Percentiles rank a stretch among this genome's conserved stretches.
Evolutionary conservation across 2,888 invertebrate genomes (phyloP).

Genomic region (Antheraea yamamai): DNA sequence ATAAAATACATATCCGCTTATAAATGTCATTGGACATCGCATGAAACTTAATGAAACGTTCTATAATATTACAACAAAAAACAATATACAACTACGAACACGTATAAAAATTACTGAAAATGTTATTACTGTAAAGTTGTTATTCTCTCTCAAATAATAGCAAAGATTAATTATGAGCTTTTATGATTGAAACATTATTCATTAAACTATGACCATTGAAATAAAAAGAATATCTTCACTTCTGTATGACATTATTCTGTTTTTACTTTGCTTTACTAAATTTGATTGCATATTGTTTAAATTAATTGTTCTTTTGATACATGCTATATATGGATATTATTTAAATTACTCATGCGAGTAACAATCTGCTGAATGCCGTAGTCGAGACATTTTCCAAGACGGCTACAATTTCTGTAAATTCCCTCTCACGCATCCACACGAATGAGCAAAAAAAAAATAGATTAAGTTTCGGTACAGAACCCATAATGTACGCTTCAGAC

Average conservation of each 20-base stretch:
- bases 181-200: no score
- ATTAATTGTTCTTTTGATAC: background rate
- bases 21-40: slow-evolving; percentile 30
- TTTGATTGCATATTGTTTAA: background rate
- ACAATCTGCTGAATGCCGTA: background rate
- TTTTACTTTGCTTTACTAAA: background rate
- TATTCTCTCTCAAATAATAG: background rate
- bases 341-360: background rate
- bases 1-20: slow-evolving; percentile 29
- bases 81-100: slow-evolving; percentile 23
- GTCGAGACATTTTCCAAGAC: background rate
- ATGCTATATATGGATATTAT: background rate
- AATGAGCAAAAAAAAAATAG: slow-evolving; percentile 51
- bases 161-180: background rate
- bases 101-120: slow-evolving; percentile 24
- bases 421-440: slow-evolving; percentile 51
- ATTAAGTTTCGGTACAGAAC: slow-evolving; percentile 55
- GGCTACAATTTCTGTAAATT: slow-evolving; percentile 22
- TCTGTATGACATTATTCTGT: background rate
- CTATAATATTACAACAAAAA: slow-evolving; percentile 23
- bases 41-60: slow-evolving; percentile 27
- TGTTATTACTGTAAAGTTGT: slow-evolving; percentile 3
- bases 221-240: no score
- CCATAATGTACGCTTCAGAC: slow-evolving; percentile 64
- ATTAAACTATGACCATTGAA: no score